Evolutionary conservation across 2,113 vertebrate genomes (phyloP).

Genomic region (Thamnophis sirtalis): DNA sequence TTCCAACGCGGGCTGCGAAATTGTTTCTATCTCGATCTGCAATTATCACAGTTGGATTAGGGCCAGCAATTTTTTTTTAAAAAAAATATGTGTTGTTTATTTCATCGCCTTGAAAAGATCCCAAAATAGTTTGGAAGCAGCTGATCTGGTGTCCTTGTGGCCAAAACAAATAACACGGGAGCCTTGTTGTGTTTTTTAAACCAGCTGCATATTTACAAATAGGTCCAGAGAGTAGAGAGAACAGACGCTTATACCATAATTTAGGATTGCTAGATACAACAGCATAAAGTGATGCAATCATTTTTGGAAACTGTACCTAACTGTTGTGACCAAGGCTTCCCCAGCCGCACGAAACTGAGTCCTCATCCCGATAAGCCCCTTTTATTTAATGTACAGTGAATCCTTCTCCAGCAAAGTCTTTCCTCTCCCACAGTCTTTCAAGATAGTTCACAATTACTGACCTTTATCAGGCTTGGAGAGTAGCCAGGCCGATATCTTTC

Average conservation of each 20-base stretch:
- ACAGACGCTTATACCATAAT: neutral
- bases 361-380: too few relatives aligned
- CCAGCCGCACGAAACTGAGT: too few relatives aligned
- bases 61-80: neutral
- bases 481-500: too few relatives aligned
- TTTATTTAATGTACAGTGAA: too few relatives aligned
- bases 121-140: neutral
- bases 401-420: too few relatives aligned
- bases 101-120: neutral
- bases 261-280: neutral
- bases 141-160: neutral
- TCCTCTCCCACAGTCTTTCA: too few relatives aligned
- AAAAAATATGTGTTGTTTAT: neutral
- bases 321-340: too few relatives aligned
- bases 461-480: too few relatives aligned
- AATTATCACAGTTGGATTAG: neutral
- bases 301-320: too few relatives aligned
- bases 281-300: neutral
- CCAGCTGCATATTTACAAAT: neutral
- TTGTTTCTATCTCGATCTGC: neutral
- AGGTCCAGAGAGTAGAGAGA: neutral
- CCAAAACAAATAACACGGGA: neutral
- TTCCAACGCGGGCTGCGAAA: neutral
- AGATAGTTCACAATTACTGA: too few relatives aligned
- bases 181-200: neutral